Conservation (phyloP, 92 coral and sea anemone genomes). For the Micromussa lordhowensis region DNA sequence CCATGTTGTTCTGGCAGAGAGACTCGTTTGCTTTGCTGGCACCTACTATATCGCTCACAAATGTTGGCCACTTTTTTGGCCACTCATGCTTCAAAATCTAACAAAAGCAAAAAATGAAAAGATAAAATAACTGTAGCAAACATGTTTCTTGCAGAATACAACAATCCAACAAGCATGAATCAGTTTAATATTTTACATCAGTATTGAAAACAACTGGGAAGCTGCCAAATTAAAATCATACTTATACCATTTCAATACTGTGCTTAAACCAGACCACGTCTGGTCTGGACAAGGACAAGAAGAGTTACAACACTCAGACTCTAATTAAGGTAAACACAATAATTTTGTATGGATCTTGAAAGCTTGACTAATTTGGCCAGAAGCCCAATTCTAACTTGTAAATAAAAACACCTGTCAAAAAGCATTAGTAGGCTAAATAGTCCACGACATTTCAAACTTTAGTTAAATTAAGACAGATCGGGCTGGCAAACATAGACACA, state of each 20-base stretch:
- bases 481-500: neutral
- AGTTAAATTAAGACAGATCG: neutral
- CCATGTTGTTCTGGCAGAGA: constrained; percentile 98
- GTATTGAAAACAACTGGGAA: neutral
- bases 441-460: neutral
- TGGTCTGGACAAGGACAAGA: neutral
- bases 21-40: constrained; percentile 99
- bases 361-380: neutral
- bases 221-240: neutral
- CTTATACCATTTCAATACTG: neutral
- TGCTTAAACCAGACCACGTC: neutral
- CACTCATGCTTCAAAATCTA: constrained; percentile 98
- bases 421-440: neutral
- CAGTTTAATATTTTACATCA: constrained; percentile 10
- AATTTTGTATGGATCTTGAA: neutral
- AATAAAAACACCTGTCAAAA: constrained; percentile 19
- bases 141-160: neutral
- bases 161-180: neutral
- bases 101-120: neutral
- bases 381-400: neutral
- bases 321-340: neutral
- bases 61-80: constrained; percentile 99
- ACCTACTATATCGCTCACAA: constrained; percentile 95
- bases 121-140: neutral
- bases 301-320: neutral